These are phyloP conservation scores for Rhynchophorus ferrugineus DNA, from an alignment of 1,140 invertebrate species.

Conservation along the genomic window DNA sequence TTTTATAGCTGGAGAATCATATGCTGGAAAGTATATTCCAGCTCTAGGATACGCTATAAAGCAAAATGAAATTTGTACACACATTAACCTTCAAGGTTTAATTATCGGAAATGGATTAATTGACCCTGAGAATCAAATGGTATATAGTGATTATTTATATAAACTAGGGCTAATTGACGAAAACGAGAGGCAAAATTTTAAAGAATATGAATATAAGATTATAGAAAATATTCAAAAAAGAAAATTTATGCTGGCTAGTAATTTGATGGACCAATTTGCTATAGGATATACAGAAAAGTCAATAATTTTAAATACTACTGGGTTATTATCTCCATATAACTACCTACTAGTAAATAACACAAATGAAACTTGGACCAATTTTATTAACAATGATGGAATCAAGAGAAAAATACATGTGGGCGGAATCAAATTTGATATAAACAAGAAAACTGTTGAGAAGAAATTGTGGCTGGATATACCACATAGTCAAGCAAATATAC, in stretches of 20 bases:
- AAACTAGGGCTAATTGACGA: constrained; percentile 67
- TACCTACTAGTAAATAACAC: constrained; percentile 49
- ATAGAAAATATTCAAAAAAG: constrained; percentile 51
- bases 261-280: neutral
- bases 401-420: constrained; percentile 46
- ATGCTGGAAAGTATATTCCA: constrained; percentile 76
- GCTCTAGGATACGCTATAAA: constrained; percentile 68
- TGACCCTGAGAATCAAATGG: constrained; percentile 68
- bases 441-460: constrained; percentile 34
- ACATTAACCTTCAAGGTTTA: constrained; percentile 63
- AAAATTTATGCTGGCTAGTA: neutral
- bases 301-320: constrained; percentile 49
- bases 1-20: constrained; percentile 77
- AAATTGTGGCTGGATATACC: constrained; percentile 58
- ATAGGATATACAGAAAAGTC: neutral
- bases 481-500: constrained; percentile 66
- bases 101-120: constrained; percentile 78
- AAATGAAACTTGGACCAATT: constrained; percentile 31
- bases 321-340: constrained; percentile 61
- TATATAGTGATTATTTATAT: constrained; percentile 66
- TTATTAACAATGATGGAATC: constrained; percentile 49
- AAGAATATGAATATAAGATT: constrained; percentile 49
- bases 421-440: constrained; percentile 43
- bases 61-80: constrained; percentile 52
- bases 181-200: constrained; percentile 49